phyloP scores from a whole-genome alignment of 2,797 vertebrate species.

The Furcifer pardalis region DNA sequence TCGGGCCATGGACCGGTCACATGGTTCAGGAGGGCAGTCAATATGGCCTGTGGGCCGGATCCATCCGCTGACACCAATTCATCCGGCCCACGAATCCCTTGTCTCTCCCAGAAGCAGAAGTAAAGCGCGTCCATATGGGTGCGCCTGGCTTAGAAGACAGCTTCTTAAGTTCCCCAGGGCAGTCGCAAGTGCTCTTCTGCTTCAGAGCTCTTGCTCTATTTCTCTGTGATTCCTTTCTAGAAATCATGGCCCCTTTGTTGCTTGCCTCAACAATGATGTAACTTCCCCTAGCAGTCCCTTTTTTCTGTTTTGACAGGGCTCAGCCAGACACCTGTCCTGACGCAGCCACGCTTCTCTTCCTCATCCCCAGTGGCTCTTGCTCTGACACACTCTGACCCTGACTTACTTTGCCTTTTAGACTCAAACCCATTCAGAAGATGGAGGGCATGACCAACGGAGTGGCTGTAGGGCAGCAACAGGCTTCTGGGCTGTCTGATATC shows the following conservation, averaged over 20 bases:
- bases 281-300: neutral
- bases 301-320: neutral
- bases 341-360: neutral
- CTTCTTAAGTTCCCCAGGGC: neutral
- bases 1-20: no score
- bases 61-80: no score
- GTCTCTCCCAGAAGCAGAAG: no score
- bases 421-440: conserved; percentile 89
- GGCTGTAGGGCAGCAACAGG: conserved; percentile 79
- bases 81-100: no score
- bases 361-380: neutral
- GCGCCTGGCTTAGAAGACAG: neutral
- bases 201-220: neutral
- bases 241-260: no score
- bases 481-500: conserved; percentile 84
- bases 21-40: no score
- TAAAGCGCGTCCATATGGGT: no score
- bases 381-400: neutral
- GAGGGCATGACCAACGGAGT: conserved; percentile 89
- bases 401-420: conserved; percentile 69
- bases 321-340: neutral
- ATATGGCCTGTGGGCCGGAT: no score
- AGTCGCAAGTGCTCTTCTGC: neutral
- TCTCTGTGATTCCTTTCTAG: neutral
- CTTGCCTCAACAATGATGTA: neutral